Evolutionary conservation across 1,140 invertebrate genomes (phyloP), one percentile per base, ranked within the genome.

Genomic region (Saxidomus purpurata): DNA sequence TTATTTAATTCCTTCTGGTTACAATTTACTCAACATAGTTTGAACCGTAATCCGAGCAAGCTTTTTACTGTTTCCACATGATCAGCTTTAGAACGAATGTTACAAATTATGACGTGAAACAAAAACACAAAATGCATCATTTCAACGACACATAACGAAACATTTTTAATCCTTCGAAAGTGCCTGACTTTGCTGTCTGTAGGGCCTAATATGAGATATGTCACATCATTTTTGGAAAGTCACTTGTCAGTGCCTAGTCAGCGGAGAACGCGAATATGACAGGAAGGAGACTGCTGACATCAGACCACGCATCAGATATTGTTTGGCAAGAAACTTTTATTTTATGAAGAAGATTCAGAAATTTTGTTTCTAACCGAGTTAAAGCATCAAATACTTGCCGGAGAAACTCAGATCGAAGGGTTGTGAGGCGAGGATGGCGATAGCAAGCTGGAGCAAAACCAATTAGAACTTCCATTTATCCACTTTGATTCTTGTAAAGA

Each of bases 291-390:
- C 13, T 47, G 13, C n/a, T 77, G 15, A 40, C 74, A 3, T 47
- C n/a, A 8, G 38, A 77, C 19, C 40, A 77, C n/a, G 9, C 47
- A 25, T 43, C 74, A 47, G 74, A 77, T 31, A n/a, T 40, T 77
- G 2, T 77, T 77, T 77, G 74, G 38, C 15, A 77, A 47, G n/a
- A 43, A 77, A 43, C 3, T 77, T 43, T 15, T 77, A 15, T 77
- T 43, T 49, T 77, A 25, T 47, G 40, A 63, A 63, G 59, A 25
- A 4, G 59, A 63, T 28, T 28, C 59, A 28, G 59, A 63, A 11
- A 4, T 2, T 8, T 34, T 49, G 19, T 47, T 49, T 3, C 19
- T 43, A 13, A 47, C 22, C 8, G 40, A 43, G 36, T 9, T 49
- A 9, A 28, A 43, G 25, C 36, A 47, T 25, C 36, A 47, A 22